Conservation (phyloP, 2,113 vertebrate species). For the Campylomormyrus tamandua region DNA sequence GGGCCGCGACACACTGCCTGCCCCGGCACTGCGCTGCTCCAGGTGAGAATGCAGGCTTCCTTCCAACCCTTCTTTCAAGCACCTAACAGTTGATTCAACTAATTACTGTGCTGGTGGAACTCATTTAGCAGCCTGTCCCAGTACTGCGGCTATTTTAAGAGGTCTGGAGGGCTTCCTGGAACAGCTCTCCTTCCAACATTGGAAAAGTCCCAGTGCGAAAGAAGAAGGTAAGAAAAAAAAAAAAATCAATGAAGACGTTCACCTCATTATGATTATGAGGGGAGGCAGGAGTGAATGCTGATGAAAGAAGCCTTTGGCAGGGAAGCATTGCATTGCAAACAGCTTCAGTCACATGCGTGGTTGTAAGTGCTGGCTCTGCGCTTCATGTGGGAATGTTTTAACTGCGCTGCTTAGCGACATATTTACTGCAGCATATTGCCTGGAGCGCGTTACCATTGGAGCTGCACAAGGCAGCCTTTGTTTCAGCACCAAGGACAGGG, state of each 20-base stretch:
- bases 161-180: not conserved
- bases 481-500: conserved; percentile 19
- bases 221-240: not conserved
- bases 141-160: not conserved
- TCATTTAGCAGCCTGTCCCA: not conserved
- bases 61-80: not conserved
- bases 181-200: not conserved
- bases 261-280: not conserved
- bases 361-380: not conserved
- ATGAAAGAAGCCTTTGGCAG: not conserved
- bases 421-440: not conserved
- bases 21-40: not conserved
- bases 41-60: not conserved
- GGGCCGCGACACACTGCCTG: not conserved
- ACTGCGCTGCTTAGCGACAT: not conserved
- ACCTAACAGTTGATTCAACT: not conserved
- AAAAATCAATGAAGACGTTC: not conserved
- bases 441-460: not conserved
- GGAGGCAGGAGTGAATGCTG: not conserved
- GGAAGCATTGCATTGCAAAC: not conserved
- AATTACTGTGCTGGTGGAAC: not conserved
- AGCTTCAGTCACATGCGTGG: not conserved
- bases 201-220: not conserved
- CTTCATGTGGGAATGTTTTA: not conserved
- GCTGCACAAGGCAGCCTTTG: not conserved